Evolutionary conservation across 2,113 vertebrate species (phyloP), one percentile per base, ranked within the genome.

Genomic region (Pelvicachromis taeniatus): DNA sequence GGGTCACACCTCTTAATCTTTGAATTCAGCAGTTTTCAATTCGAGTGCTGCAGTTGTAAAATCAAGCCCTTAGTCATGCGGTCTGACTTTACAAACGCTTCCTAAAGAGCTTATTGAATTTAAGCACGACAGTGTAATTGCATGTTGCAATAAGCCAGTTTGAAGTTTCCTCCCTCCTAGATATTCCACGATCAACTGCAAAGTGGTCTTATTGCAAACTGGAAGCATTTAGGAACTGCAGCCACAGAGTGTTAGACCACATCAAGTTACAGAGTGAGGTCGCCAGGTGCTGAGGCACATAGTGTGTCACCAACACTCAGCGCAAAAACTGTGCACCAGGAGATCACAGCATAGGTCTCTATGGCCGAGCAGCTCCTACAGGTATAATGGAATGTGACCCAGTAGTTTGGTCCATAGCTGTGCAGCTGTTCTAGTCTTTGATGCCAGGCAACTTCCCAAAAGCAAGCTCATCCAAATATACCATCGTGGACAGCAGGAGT

Each of bases 251-350:
- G 33, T 63, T 38, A 63, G 59, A 63, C 33, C 59, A 63, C 59
- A 63, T 63, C 59, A 63, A 38, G 59, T 2, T 38, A 63, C 33
- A 38, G 31, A 63, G 59, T 12, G 31, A 63, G 17, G 59, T 63
- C 58, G 35, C 58, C 58, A 33, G 29, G 29, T 0, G 58, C 58
- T 61, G 58, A 35, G 6, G 17, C 12, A 63, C 58, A 35, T 11
- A 29, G 58, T 61, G 31, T n/a, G 58, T 61, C 33, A 61, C 58
- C 58, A 35, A 35, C 58, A 61, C 58, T 61, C 9, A 10, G 17
- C 9, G 1, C 33, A 63, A n/a, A 0, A 35, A 35, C n/a, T 35
- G 59, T 3, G 31, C 8, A 1, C 8, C 65, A 48, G 38, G 38
- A 42, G 59, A 38, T 63, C 33, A 38, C 13, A 21, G 33, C 33